Evolutionary conservation across 2,797 vertebrate genomes (phyloP).

Genomic region (Pampus argenteus): DNA sequence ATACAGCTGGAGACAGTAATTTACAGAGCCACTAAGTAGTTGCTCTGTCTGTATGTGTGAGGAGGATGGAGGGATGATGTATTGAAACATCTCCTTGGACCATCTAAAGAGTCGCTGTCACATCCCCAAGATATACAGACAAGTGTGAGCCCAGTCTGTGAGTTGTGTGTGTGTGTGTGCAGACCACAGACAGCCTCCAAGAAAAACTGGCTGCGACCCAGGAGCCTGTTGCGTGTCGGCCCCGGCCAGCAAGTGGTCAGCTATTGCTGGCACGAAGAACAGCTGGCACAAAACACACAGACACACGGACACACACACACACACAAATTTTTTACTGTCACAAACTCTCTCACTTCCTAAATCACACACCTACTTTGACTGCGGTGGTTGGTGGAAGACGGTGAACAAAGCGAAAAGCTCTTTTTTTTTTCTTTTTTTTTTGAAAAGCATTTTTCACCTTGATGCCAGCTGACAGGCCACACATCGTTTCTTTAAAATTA

Average conservation of each 20-base stretch:
- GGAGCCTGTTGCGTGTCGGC: conserved; percentile 62
- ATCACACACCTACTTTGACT: conserved; percentile 62
- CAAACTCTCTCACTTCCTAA: conserved; percentile 59
- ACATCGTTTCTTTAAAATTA: conserved; percentile 45
- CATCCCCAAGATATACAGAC: conserved; percentile 60
- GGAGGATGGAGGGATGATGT: conserved; percentile 43
- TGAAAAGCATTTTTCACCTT: conserved; percentile 46
- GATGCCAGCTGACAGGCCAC: conserved; percentile 53
- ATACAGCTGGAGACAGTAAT: conserved; percentile 47
- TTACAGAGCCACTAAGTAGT: conserved; percentile 52
- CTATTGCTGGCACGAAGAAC: conserved; percentile 71
- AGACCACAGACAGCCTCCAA: conserved; percentile 52
- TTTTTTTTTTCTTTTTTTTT: conserved; percentile 20
- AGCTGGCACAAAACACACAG: conserved; percentile 63
- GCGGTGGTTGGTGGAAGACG: conserved; percentile 33
- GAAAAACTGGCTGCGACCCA: conserved; percentile 61
- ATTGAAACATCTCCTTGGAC: conserved; percentile 66
- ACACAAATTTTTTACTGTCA: conserved; percentile 35
- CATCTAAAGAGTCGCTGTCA: conserved; percentile 51
- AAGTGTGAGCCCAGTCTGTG: conserved; percentile 43
- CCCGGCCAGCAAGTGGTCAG: conserved; percentile 72
- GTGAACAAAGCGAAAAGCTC: conserved; percentile 23
- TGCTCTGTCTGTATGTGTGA: conserved; percentile 46
- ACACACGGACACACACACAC: conserved; percentile 21
- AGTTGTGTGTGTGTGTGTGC: conserved; percentile 22